These are phyloP conservation scores for Oasisia sp. DNA, from an alignment of 2,888 invertebrate genomes.

Conservation along the genomic window DNA sequence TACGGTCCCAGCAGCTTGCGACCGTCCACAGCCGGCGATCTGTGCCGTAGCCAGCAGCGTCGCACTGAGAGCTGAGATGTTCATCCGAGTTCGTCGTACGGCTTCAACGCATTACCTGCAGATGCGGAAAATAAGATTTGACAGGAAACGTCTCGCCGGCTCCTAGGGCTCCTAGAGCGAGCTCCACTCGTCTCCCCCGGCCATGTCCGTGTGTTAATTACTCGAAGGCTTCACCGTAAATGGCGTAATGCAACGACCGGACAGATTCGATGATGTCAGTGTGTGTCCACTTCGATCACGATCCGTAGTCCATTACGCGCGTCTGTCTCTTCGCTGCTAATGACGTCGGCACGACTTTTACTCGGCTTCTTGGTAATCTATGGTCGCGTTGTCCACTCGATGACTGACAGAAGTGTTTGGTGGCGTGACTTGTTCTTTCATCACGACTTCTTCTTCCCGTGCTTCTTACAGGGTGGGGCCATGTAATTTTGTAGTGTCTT, in stretches of 20 bases:
- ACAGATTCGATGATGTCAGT: not conserved
- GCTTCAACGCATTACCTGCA: not conserved
- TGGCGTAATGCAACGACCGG: not conserved
- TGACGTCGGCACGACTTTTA: not conserved
- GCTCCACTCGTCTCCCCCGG: not conserved
- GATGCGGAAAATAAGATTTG: constrained; percentile 6
- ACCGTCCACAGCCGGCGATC: not conserved
- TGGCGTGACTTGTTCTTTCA: too few relatives aligned
- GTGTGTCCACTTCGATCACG: not conserved
- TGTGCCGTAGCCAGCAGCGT: not conserved
- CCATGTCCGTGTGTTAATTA: not conserved
- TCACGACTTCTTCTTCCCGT: too few relatives aligned
- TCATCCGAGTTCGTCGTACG: not conserved
- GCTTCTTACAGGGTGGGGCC: too few relatives aligned
- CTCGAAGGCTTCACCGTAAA: not conserved
- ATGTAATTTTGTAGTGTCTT: too few relatives aligned
- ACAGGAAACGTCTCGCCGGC: not conserved
- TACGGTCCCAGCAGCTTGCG: too few relatives aligned
- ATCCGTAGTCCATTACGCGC: not conserved
- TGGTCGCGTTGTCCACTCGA: not conserved
- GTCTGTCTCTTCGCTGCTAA: constrained; percentile 10
- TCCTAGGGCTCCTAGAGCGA: not conserved
- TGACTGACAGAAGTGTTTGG: not conserved
- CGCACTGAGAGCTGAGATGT: not conserved
- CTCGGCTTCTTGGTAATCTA: not conserved